These are phyloP conservation scores for Noctua pronuba DNA, from an alignment of 2,888 invertebrate species.

Conservation along the genomic window DNA sequence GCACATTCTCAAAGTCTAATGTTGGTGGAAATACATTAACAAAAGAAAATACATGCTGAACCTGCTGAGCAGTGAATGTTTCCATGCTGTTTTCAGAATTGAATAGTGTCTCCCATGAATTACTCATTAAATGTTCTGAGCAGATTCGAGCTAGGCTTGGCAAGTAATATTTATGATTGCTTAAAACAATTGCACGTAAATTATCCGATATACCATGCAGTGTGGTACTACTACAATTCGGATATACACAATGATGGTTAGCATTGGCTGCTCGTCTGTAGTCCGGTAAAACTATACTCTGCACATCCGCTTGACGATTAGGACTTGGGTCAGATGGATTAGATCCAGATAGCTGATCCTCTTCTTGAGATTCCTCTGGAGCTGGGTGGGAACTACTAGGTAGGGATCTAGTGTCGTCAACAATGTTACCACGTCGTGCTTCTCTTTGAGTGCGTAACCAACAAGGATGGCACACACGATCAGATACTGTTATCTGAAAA, in stretches of 20 bases:
- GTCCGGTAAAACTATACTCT: background rate
- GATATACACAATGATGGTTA: background rate
- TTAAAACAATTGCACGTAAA: conserved; percentile 3
- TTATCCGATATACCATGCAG: background rate
- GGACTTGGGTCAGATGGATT: background rate
- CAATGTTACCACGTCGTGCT: background rate
- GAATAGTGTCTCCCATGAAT: background rate
- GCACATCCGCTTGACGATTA: background rate
- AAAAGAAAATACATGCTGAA: conserved; percentile 13
- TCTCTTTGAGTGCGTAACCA: conserved; percentile 13
- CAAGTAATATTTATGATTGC: conserved; percentile 13
- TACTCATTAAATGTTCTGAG: background rate
- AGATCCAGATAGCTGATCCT: background rate
- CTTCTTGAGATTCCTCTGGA: background rate
- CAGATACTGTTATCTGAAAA: conserved; percentile 9
- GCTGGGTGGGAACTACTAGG: background rate
- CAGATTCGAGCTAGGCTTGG: conserved; percentile 6
- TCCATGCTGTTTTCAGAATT: conserved; percentile 10
- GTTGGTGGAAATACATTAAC: background rate
- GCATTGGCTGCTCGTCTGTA: conserved; percentile 17
- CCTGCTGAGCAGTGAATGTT: background rate
- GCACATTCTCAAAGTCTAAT: conserved; percentile 4
- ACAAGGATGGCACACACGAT: conserved; percentile 12
- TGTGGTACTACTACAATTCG: conserved; percentile 9
- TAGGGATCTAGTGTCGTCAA: background rate